Base-by-base conservation (phyloP, 2,797 vertebrate genomes). In the Cyclura pinguis region DNA sequence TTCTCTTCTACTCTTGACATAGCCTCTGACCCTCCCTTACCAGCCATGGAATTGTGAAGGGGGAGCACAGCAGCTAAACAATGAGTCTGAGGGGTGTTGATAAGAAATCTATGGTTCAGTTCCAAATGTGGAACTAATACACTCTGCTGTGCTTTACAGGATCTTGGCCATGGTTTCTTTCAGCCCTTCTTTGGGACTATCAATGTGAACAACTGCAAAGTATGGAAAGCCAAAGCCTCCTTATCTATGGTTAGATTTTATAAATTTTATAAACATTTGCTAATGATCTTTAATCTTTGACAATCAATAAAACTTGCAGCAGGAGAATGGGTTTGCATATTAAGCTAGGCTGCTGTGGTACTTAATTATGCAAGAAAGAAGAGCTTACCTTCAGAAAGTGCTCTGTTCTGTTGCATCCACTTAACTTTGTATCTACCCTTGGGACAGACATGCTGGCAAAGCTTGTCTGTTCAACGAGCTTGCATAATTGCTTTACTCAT, bases 381-480 rank as follows among this genome's bases (percentile, higher is more conserved):
- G 0, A 72, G n/a, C 87, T 83, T 89, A 18, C 13, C 32, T 1
- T 59, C 24, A 90, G n/a, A 57, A 20, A 84, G n/a, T 27, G 7
- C n/a, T 4, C 1, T 78, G 84, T 91, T 74, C 24, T 78, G 22
- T 55, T 90, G 69, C 80, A 84, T 1, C 89, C 16, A 62, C 69
- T 73, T 10, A 89, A 38, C 80, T 22, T 85, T 78, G n/a, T 32
- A 87, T 59, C 1, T 27, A 0, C 7, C 0, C 35, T 20, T 22
- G 77, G 62, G 59, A 2, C 18, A 85, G 32, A 14, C 32, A 80
- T 35, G 32, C 4, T 59, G 50, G 52, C 35, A 52, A 88, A 32
- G 69, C 32, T 80, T 64, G 16, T 69, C 20, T 91, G 8, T 83
- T 90, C 20, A 80, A 38, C 52, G 67, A 9, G 87, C 29, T 88